A percentile compares a stretch with the other conserved stretches of the same genome.
phyloP scores from a whole-genome alignment of 2,113 vertebrate genomes.

The Lophochroa leadbeateri region DNA sequence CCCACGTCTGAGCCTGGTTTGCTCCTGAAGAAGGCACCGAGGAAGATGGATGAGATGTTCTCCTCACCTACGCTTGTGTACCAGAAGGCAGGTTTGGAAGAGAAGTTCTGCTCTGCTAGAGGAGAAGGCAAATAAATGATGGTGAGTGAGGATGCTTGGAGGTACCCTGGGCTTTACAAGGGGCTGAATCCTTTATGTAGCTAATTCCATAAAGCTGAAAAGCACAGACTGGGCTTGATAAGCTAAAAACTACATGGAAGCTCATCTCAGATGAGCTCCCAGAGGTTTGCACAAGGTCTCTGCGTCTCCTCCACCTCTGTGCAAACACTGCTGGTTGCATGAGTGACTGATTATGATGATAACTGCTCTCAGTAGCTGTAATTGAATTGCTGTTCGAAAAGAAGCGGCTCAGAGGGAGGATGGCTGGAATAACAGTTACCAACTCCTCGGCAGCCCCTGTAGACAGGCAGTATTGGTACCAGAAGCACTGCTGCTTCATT shows the following conservation, averaged over 20 bases:
- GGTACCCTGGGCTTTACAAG: not conserved
- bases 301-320: not conserved
- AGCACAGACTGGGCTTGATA: not conserved
- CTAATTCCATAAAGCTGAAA: not conserved
- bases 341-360: not conserved
- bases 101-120: not conserved
- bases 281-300: not conserved
- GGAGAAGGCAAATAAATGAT: not conserved
- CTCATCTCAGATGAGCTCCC: accelerated
- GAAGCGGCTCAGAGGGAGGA: not conserved
- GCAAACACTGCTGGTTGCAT: not conserved
- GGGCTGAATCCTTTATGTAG: not conserved
- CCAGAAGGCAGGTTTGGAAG: not conserved
- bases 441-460: not conserved
- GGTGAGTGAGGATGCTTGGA: not conserved
- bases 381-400: not conserved
- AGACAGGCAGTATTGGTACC: accelerated
- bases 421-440: accelerated
- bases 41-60: not conserved
- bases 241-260: accelerated
- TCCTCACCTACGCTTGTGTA: not conserved
- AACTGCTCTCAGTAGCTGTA: not conserved
- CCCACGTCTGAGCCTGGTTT: not conserved
- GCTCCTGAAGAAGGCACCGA: not conserved
- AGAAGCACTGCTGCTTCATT: accelerated